Evolutionary conservation across 2,113 vertebrate genomes (phyloP), one percentile per base, ranked within the genome.

Genomic region (Centropus unirufus): DNA sequence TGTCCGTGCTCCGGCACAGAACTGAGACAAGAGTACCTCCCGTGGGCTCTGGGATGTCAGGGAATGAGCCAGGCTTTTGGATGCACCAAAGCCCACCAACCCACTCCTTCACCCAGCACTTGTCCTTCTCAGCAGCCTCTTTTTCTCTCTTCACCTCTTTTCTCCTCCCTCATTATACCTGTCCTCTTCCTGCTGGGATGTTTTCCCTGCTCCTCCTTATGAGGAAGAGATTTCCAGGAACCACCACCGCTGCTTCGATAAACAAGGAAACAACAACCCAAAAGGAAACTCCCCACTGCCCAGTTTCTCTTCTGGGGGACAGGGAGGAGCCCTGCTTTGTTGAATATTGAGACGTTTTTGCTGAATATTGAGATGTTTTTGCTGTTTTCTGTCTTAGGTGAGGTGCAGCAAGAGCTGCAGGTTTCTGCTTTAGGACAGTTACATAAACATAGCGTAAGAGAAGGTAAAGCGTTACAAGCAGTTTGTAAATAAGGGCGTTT

Each of bases 391-490:
- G 14, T 22, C 72, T 32, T 6, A 34, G 16, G 1, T 44, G 20
- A 21, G 13, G 6, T 9, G 21, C 0, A 59, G 13, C n/a, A 44
- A 17, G 18, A 61, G 20, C 12, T 49, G 11, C 14, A 55, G 8
- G 22, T 24, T 62, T 27, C 8, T 3, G 2, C 26, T 77, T 66
- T 42, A 58, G 64, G 32, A 26, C 4, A 8, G 22, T 30, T 1
- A 29, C 47, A 19, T 6, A 32, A 1, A 2, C 0, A 14, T 2
- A 36, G 13, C 0, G 0, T 6, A 68, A 72, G 14, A 62, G 67
- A 40, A 55, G 16, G 7, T 16, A 6, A 70, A 79, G 21, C 1
- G 1, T 4, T 14, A 66, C 7, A 8, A 58, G 22, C 9, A n/a
- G 27, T 26, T 18, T 46, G 46, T 4, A 55, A 15, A 59, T 69